Evolutionary conservation across 2,113 vertebrate species (phyloP).

Genomic region (Harpagus bidentatus): DNA sequence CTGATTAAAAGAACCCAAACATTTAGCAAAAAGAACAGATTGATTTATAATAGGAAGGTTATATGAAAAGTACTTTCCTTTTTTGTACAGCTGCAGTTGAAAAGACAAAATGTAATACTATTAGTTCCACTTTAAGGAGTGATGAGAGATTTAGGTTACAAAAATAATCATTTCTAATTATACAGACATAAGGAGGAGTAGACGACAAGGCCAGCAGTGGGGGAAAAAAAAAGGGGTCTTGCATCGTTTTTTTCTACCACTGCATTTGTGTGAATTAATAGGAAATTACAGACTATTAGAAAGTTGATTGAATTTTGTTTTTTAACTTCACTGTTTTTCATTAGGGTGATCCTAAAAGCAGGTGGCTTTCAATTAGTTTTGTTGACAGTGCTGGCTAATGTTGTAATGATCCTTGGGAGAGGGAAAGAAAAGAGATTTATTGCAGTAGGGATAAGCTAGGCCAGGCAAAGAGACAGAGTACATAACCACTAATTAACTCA

Average conservation of each 20-base stretch:
- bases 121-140: neutral
- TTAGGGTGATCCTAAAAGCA: conserved; percentile 47
- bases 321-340: conserved; percentile 35
- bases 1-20: neutral
- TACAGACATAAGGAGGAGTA: neutral
- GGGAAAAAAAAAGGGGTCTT: neutral
- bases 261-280: conserved; percentile 34
- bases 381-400: conserved; percentile 41
- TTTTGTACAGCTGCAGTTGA: neutral
- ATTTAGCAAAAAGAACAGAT: neutral
- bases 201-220: neutral
- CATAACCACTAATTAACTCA: conserved; percentile 62
- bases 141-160: neutral
- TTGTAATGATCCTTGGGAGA: conserved; percentile 59
- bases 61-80: neutral
- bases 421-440: conserved; percentile 31
- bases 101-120: neutral
- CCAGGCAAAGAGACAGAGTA: conserved; percentile 52
- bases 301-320: conserved; percentile 52
- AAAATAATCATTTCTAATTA: conserved; percentile 35
- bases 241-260: neutral
- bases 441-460: conserved; percentile 17
- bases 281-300: conserved; percentile 38
- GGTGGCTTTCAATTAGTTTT: conserved; percentile 60
- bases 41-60: neutral